These are phyloP conservation scores for Nomada ferruginata DNA, from an alignment of 2,888 invertebrate genomes.

Conservation along the genomic window DNA sequence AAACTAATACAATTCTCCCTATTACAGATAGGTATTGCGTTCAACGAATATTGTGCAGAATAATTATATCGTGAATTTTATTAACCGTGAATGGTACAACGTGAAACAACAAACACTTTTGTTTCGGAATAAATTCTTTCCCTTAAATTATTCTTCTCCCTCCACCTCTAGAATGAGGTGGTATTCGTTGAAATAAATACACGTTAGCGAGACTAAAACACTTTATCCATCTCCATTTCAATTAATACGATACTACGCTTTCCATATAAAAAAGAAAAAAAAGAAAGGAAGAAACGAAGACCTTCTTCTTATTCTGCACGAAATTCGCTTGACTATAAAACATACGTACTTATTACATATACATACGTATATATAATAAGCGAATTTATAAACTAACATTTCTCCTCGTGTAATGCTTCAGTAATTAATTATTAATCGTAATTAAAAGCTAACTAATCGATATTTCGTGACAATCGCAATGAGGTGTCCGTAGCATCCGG, in stretches of 20 bases:
- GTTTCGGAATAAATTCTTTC: not conserved
- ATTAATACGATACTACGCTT: not conserved
- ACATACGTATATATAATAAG: slow-evolving; percentile 71
- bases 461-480: slow-evolving; percentile 77
- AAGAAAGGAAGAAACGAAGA: not conserved
- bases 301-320: slow-evolving; percentile 68
- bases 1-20: slow-evolving; percentile 63
- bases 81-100: not conserved
- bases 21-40: slow-evolving; percentile 53
- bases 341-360: slow-evolving; percentile 64
- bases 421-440: slow-evolving; percentile 74
- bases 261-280: not conserved
- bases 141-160: not conserved
- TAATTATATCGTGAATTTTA: slow-evolving; percentile 35
- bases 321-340: slow-evolving; percentile 69
- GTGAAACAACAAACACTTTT: not conserved
- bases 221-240: no score
- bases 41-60: slow-evolving; percentile 67
- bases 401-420: slow-evolving; percentile 74
- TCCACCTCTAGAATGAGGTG: not conserved
- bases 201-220: not conserved
- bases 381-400: slow-evolving; percentile 81
- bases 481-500: slow-evolving; percentile 74
- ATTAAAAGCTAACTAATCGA: slow-evolving; percentile 82
- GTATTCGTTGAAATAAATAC: slow-evolving; percentile 41